phyloP scores from a whole-genome alignment of 2,888 invertebrate species.

The Trichopoda pennipes region DNA sequence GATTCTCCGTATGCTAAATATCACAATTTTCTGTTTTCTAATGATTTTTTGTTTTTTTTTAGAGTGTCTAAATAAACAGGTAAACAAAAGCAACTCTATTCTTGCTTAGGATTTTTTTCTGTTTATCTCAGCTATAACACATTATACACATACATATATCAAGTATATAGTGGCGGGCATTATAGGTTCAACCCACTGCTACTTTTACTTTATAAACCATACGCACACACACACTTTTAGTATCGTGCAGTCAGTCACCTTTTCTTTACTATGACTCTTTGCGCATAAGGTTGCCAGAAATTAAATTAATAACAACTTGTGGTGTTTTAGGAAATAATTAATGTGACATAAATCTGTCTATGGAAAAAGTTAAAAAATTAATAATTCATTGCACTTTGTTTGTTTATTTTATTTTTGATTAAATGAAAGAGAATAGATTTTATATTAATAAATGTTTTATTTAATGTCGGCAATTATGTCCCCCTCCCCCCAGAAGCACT shows the following conservation, averaged over 20 bases:
- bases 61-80: slow-evolving; percentile 37
- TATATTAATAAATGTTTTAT: too few relatives aligned
- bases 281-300: slow-evolving; percentile 7
- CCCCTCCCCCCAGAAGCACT: too few relatives aligned
- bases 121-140: slow-evolving; percentile 7
- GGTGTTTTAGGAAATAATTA: neutral
- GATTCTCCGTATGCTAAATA: slow-evolving; percentile 77
- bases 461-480: too few relatives aligned
- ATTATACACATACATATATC: too few relatives aligned
- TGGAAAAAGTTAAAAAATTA: too few relatives aligned
- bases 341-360: neutral
- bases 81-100: slow-evolving; percentile 51
- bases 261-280: neutral
- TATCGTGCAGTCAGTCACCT: slow-evolving; percentile 10
- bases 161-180: slow-evolving; percentile 37
- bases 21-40: slow-evolving; percentile 32
- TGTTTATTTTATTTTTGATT: too few relatives aligned
- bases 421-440: too few relatives aligned
- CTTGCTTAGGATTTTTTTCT: slow-evolving; percentile 36
- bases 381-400: too few relatives aligned
- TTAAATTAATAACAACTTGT: neutral
- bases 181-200: slow-evolving; percentile 44
- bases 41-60: slow-evolving; percentile 19
- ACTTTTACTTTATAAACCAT: slow-evolving; percentile 17
- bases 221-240: neutral